Conservation (phyloP, 2,113 vertebrate species). For the Halichoeres trimaculatus region DNA sequence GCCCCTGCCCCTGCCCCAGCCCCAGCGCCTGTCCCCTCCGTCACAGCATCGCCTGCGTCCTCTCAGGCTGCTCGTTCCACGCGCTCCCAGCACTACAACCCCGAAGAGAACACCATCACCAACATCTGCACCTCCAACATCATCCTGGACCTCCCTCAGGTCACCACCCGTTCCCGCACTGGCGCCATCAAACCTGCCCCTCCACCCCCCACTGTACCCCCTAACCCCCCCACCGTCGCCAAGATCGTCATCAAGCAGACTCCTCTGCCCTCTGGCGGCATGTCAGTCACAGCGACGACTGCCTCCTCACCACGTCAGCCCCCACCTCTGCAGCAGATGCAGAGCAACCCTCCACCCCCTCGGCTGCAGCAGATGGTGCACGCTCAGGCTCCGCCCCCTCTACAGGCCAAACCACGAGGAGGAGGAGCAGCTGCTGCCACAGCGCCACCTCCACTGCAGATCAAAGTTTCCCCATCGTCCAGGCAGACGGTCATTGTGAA, state of each 20-base stretch:
- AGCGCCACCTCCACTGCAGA: conserved; percentile 70
- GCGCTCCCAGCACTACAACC: conserved; percentile 76
- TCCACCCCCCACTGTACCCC: conserved; percentile 56
- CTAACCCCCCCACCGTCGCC: conserved; percentile 78
- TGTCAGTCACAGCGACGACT: conserved; percentile 83
- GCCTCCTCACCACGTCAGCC: conserved; percentile 85
- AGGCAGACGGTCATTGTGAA: conserved; percentile 79
- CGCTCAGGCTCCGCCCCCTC: conserved; percentile 78
- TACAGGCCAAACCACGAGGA: conserved; percentile 82
- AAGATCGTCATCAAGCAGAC: conserved; percentile 91
- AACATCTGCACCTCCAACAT: conserved; percentile 88
- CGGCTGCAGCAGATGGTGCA: conserved; percentile 84
- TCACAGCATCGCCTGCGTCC: not conserved
- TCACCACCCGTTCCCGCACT: conserved; percentile 82
- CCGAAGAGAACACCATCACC: conserved; percentile 85
- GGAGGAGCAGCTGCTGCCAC: conserved; percentile 44
- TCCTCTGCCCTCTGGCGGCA: conserved; percentile 81
- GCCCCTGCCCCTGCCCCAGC: conserved; percentile 72
- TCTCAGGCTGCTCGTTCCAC: conserved; percentile 37
- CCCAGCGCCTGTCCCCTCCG: conserved; percentile 29
- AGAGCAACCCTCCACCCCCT: conserved; percentile 82
- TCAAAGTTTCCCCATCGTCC: conserved; percentile 79
- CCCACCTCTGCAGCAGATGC: conserved; percentile 89
- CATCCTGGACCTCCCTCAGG: conserved; percentile 84
- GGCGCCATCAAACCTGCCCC: conserved; percentile 79